Conservation (phyloP, 2,797 vertebrate genomes). For the Paguma larvata region DNA sequence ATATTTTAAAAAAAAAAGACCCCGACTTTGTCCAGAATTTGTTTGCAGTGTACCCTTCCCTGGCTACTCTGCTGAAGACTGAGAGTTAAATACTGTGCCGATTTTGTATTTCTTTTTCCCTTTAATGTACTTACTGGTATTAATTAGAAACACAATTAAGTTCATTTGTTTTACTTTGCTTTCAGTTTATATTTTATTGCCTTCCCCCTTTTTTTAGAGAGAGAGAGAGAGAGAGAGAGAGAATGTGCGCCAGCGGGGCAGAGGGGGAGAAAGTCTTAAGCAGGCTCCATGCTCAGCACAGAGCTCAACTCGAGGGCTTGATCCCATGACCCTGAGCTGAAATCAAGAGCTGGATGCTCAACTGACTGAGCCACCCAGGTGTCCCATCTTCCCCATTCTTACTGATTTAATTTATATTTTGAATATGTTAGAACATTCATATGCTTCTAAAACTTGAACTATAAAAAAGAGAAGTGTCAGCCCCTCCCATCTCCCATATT, state of each 20-base stretch:
- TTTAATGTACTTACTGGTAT: not conserved
- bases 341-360: too few relatives aligned
- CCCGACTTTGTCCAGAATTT: not conserved
- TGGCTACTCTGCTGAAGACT: not conserved
- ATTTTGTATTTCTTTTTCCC: not conserved
- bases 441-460: not conserved
- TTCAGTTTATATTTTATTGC: not conserved
- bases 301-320: too few relatives aligned
- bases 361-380: too few relatives aligned
- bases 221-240: too few relatives aligned
- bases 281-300: too few relatives aligned
- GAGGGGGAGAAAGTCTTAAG: too few relatives aligned
- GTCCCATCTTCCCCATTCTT: not conserved
- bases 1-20: not conserved
- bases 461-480: not conserved
- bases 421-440: not conserved
- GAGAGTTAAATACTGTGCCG: not conserved
- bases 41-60: not conserved
- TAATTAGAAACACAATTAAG: not conserved
- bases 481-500: not conserved
- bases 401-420: not conserved
- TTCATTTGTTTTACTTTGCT: constrained; percentile 1
- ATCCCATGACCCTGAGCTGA: too few relatives aligned
- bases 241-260: too few relatives aligned
- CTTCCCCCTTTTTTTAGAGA: too few relatives aligned